Evolutionary conservation across 2,797 vertebrate species (phyloP), one percentile per base, ranked within the genome.

Genomic region (Hyperoplus lanceolatus): DNA sequence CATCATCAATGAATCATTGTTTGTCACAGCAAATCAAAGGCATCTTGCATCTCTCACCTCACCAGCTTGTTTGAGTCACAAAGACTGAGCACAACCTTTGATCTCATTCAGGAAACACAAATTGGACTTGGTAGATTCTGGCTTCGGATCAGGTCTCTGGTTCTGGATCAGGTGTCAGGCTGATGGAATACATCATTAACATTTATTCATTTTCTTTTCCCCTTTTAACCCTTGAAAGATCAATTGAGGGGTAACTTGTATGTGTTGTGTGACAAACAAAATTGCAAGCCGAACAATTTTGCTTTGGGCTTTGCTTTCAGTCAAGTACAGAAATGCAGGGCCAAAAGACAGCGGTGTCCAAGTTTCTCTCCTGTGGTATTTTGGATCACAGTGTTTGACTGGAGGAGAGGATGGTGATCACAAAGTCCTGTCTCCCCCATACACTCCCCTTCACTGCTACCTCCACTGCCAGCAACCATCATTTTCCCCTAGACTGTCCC

Each of bases 1-100:
- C 80, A 15, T 87, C 87, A 82, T 89, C 80, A 81, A 59, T 81
- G 77, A 87, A 81, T 87, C 59, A 70, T 86, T 75, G 71, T 36
- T 73, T 83, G 84, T 90, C 85, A 18, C 76, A 75, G 82, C 71
- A 82, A 77, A 89, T 89, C 77, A 87, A 66, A 84, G 68, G 59
- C n/a, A 71, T 81, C 77, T 90, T 18, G 74, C 75, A 54, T 84
- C 79, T 90, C 66, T 77, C 66, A 76, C 79, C 83, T 82, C 36
- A 7, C 60, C 70, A 72, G 73, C 69, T 50, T 82, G 75, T 81
- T 79, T 61, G 64, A 83, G 75, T 83, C 76, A 71, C 68, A 82
- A 43, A 66, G 70, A 48, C 65, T 50, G 70, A 82, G 75, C 12
- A 15, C 46, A 65, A 71, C 54, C 73, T 91, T 92, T 87, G 82